Percentiles rank a stretch among this genome's conserved stretches.
Evolutionary conservation across 1,140 invertebrate genomes (phyloP).

Genomic region (Bombus soroeensis): DNA sequence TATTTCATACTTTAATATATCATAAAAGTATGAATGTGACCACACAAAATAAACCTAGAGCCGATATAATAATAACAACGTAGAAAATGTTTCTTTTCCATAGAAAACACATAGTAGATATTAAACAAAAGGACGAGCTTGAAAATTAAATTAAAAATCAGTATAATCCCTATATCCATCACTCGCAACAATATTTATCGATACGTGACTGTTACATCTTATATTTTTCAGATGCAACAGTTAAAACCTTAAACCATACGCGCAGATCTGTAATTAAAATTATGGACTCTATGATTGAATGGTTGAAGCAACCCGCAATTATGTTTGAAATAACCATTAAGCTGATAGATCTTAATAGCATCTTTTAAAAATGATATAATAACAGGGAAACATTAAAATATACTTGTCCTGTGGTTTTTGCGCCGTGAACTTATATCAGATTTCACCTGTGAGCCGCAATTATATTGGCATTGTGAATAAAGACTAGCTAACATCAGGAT

Average conservation of each 20-base stretch:
- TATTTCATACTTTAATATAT: too few relatives aligned
- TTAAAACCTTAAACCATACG: background rate
- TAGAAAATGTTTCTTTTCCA: background rate
- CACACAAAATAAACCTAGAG: too few relatives aligned
- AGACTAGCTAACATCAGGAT: background rate
- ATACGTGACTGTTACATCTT: background rate
- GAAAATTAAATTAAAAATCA: background rate
- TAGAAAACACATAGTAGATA: background rate
- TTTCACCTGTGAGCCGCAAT: slow-evolving; percentile 30
- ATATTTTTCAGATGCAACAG: slow-evolving; percentile 1
- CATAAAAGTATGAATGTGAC: too few relatives aligned
- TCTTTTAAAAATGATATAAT: slow-evolving; percentile 46
- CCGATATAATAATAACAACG: background rate
- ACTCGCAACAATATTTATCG: background rate
- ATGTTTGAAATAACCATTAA: slow-evolving; percentile 33
- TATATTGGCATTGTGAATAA: slow-evolving; percentile 15
- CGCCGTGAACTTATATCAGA: slow-evolving; percentile 6
- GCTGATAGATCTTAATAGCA: slow-evolving; percentile 34
- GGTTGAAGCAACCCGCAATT: slow-evolving; percentile 17
- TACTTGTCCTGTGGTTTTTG: slow-evolving; percentile 16
- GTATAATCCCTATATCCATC: too few relatives aligned
- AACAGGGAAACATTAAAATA: slow-evolving; percentile 45
- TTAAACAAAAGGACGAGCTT: background rate
- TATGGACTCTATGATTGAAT: slow-evolving; percentile 35
- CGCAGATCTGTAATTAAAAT: slow-evolving; percentile 38